Percentiles rank a stretch among this genome's conserved stretches.
Conservation (phyloP, 23 tunicate species). For the Clavelina lepadiformis region DNA sequence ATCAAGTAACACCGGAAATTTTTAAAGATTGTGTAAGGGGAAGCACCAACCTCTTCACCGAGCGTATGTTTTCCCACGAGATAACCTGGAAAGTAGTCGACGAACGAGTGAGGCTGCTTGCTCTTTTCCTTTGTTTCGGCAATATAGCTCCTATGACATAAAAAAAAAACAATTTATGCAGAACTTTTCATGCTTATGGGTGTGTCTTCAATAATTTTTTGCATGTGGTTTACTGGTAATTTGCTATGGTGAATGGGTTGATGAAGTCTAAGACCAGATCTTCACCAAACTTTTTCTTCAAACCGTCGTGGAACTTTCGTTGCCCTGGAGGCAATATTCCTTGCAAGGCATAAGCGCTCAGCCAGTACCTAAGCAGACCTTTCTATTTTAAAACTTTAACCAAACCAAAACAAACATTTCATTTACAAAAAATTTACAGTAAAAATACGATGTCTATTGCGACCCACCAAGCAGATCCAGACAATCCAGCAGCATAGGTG, state of each 20-base stretch:
- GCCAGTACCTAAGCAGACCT: conserved; percentile 76
- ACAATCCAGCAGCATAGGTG: conserved; percentile 62
- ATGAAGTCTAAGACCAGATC: conserved; percentile 22
- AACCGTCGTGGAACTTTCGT: conserved; percentile 24
- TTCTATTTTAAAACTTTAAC: no score
- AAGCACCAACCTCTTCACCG: conserved; percentile 33
- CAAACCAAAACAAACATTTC: no score
- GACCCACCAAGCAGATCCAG: conserved; percentile 82
- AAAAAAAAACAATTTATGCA: no score
- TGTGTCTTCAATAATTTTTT: no score
- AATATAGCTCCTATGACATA: no score
- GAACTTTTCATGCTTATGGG: no score
- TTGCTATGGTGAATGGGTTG: conserved; percentile 10
- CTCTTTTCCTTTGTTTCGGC: not conserved
- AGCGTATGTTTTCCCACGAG: conserved; percentile 31
- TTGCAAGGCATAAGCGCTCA: conserved; percentile 35
- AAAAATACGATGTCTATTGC: no score
- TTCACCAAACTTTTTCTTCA: conserved; percentile 8
- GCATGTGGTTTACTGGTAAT: no score
- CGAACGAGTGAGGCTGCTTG: conserved; percentile 46
- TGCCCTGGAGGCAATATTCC: conserved; percentile 20
- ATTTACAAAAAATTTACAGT: no score
- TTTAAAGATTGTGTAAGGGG: not conserved
- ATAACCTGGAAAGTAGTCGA: conserved; percentile 47
- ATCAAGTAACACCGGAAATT: not conserved